phyloP scores from a whole-genome alignment of 2,888 invertebrate species.

The Plemyria rubiginata region DNA sequence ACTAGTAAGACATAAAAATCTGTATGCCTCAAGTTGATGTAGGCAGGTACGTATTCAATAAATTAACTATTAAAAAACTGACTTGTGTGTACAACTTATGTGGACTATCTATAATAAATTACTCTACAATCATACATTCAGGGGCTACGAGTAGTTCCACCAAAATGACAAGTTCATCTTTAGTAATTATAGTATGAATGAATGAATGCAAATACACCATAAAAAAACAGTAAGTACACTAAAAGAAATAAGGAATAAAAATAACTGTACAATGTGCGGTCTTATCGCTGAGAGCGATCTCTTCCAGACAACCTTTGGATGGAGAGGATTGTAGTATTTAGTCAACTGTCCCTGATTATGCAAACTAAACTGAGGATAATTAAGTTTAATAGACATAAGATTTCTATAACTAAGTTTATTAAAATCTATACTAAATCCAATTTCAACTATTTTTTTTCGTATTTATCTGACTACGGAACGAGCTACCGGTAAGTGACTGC shows the following conservation, averaged over 20 bases:
- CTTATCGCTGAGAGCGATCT: too few species aligned
- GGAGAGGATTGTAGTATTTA: neutral
- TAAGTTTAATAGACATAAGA: neutral
- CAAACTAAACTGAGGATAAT: neutral
- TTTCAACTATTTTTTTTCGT: neutral
- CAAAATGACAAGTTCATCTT: neutral
- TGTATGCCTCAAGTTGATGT: too few species aligned
- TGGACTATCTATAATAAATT: neutral
- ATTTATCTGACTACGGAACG: neutral
- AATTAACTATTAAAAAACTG: neutral
- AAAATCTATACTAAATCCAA: neutral
- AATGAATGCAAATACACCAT: too few species aligned
- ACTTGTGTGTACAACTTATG: neutral
- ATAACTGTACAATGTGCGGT: too few species aligned
- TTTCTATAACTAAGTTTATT: neutral
- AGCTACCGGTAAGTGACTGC: constrained; percentile 56
- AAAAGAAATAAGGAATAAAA: too few species aligned
- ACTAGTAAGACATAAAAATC: too few species aligned
- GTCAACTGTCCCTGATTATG: neutral
- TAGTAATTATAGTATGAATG: too few species aligned
- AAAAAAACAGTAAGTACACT: too few species aligned
- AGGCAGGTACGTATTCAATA: neutral
- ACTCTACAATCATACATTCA: neutral
- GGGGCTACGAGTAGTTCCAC: neutral
- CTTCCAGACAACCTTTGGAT: too few species aligned